Evolutionary conservation across 2,113 vertebrate genomes (phyloP), one percentile per base, ranked within the genome.

Genomic region (Heptranchias perlo): DNA sequence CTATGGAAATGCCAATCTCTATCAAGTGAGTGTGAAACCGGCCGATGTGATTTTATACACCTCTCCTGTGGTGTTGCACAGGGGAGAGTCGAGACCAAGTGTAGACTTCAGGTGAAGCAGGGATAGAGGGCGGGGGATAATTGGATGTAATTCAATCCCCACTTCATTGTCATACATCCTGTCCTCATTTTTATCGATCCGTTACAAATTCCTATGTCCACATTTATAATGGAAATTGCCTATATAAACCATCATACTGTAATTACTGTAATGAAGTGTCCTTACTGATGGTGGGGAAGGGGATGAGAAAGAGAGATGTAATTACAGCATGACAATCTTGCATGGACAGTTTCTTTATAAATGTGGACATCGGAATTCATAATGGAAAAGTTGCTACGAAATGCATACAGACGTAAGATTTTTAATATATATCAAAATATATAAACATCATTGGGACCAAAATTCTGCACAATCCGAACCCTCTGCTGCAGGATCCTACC

Each of bases 21-120:
- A 96, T 96, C 97, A 98, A 97, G 98, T 97, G 97, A 73, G 86
- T 16, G 23, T 78, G 35, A 3, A 47, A 4, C n/a, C 78, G 21
- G 25, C 14, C 8, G 23, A 21, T 49, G 8, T 82, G 76, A 82
- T 82, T 82, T 82, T 44, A 82, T 47, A 4, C 35, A 16, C 73
- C 35, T 78, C 11, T 78, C 73, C n/a, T 0, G 14, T 78, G 73
- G 73, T 39, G n/a, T n/a, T n/a, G n/a, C n/a, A n/a, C n/a, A n/a
- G n/a, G n/a, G n/a, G n/a, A n/a, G n/a, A n/a, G n/a, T 44, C 39
- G 21, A 82, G 16, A 82, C 16, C 16, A 82, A 44, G 31, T 73
- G 7, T 73, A 35, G 76, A 21, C 76, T 82, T 82, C 76, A 0
- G 39, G n/a, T 82, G 76, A 82, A 44, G 76, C 39, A 82, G 3